Conservation (phyloP, 2,797 vertebrate genomes). For the Cuculus canorus region DNA sequence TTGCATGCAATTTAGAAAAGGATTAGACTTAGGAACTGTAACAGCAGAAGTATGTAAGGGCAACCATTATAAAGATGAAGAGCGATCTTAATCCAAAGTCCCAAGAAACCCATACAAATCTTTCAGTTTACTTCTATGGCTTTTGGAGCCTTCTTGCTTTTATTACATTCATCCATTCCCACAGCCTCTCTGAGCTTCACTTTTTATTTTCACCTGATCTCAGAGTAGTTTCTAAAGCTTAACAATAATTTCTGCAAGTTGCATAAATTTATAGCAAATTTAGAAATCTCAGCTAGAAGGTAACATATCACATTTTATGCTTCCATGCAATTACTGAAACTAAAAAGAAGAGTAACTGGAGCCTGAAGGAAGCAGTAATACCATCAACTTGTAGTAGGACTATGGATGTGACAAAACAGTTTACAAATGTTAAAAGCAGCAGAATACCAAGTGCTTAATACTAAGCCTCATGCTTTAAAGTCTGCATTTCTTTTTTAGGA, state of each 20-base stretch:
- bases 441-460: not conserved
- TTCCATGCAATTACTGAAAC: not conserved
- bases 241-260: not conserved
- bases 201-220: not conserved
- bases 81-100: not conserved
- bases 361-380: not conserved
- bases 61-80: not conserved
- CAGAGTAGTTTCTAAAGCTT: not conserved
- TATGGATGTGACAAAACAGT: not conserved
- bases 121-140: not conserved
- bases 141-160: not conserved
- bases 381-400: not conserved
- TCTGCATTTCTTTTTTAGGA: not conserved
- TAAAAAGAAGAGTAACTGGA: not conserved
- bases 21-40: not conserved
- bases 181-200: rapidly evolving
- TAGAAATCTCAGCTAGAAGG: not conserved
- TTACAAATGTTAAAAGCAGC: not conserved
- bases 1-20: not conserved
- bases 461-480: not conserved
- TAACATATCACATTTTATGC: not conserved
- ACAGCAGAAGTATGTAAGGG: not conserved
- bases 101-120: not conserved
- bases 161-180: not conserved
- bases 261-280: not conserved